phyloP scores from a whole-genome alignment of 1,140 invertebrate species.

The Bombus difficillimus region DNA sequence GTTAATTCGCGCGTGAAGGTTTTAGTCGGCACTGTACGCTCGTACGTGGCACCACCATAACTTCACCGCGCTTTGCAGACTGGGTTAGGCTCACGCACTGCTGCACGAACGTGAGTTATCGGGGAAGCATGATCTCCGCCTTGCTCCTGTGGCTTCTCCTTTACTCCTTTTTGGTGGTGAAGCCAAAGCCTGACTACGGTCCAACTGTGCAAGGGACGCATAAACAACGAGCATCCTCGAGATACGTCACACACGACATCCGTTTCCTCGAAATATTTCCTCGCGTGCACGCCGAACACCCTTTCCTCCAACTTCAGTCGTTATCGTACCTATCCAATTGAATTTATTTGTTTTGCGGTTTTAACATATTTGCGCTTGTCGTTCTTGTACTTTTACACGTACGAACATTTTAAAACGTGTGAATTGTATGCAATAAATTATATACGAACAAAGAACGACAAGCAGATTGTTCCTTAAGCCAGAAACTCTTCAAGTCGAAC shows the following conservation, averaged over 20 bases:
- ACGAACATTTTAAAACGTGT: not conserved
- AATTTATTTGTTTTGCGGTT: not conserved
- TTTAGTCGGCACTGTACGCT: slow-evolving; percentile 38
- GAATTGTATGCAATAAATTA: too few species aligned
- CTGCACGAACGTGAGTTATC: slow-evolving; percentile 76
- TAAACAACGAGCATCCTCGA: slow-evolving; percentile 68
- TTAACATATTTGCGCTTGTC: not conserved
- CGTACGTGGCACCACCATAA: slow-evolving; percentile 51
- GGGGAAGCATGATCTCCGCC: slow-evolving; percentile 77
- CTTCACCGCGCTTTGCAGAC: slow-evolving; percentile 36
- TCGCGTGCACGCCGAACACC: too few species aligned
- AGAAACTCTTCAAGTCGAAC: not conserved
- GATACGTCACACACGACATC: slow-evolving; percentile 6
- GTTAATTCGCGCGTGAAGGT: not conserved
- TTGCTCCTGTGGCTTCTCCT: slow-evolving; percentile 64
- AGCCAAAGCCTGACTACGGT: slow-evolving; percentile 71
- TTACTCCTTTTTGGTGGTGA: slow-evolving; percentile 70
- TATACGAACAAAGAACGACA: too few species aligned
- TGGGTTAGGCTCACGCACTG: slow-evolving; percentile 77
- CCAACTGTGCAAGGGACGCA: slow-evolving; percentile 76
- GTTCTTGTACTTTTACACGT: not conserved
- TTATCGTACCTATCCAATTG: too few species aligned
- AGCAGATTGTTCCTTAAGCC: not conserved
- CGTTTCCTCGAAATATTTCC: not conserved
- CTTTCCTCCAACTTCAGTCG: not conserved